Evolutionary conservation across 2,113 vertebrate species (phyloP), one percentile per base, ranked within the genome.

Genomic region (Talpa occidentalis): DNA sequence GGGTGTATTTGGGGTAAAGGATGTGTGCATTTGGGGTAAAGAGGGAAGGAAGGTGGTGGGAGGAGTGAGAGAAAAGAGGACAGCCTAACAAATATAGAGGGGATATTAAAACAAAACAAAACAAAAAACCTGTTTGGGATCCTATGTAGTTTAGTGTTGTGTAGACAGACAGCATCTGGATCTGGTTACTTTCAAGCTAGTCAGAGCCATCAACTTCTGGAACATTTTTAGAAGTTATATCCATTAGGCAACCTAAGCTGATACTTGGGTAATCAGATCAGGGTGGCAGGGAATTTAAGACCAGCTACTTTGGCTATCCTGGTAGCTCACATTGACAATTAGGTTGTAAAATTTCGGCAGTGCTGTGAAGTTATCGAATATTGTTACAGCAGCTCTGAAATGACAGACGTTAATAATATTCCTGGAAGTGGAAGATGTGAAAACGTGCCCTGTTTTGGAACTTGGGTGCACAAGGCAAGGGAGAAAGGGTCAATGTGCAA

Each of bases 161-260:
- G 72, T 91, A 98, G 97, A 98, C 96, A 97, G 85, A 69, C 90
- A 64, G 94, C 98, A 98, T 98, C 98, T 98, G 98, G 98, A 97
- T 98, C 97, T 98, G 98, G 97, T 98, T 98, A 98, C 96, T 96
- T 98, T 97, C 92, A 96, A 98, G 93, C 96, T 95, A 98, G 97
- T 96, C 96, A 96, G 98, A 97, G 96, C 95, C 97, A 97, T 98
- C 97, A 97, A 98, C 96, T 98, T 98, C 97, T 98, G 98, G 97
- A 97, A 97, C 89, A 35, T 98, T 98, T 93, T 97, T 97, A 97
- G 97, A 95, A 97, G 95, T 97, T 98, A 97, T 93, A 94, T 90
- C 94, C 96, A 95, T 97, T 97, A 97, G 97, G 86, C 79, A 47
- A 96, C 95, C 95, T 89, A 94, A 97, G 95, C 90, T 98, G 96